Conservation (phyloP, 2,888 invertebrate species). For the Drosophila pullipes region DNA sequence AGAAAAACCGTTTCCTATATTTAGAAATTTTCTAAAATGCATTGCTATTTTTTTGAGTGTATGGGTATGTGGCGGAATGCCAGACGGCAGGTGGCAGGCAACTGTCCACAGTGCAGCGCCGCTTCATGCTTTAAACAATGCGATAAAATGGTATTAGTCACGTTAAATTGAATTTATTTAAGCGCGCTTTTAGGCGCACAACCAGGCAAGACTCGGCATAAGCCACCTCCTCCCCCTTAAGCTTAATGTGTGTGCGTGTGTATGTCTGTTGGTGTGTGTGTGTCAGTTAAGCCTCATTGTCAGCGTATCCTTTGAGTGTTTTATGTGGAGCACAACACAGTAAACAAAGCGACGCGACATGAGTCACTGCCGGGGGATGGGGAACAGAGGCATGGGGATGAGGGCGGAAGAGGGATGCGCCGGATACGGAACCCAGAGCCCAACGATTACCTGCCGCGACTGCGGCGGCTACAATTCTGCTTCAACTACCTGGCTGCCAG, state of each 20-base stretch:
- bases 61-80: slow-evolving; percentile 9
- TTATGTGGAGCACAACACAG: slow-evolving; percentile 63
- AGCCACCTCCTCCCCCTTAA: slow-evolving; percentile 27
- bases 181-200: slow-evolving; percentile 80
- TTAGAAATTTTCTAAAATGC: neutral
- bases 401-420: neutral
- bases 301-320: slow-evolving; percentile 81
- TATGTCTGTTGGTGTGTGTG: slow-evolving; percentile 19
- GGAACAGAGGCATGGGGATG: neutral
- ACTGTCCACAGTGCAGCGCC: slow-evolving; percentile 54
- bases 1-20: neutral
- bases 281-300: slow-evolving; percentile 76
- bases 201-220: slow-evolving; percentile 51
- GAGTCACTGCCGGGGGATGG: slow-evolving; percentile 16
- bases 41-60: neutral
- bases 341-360: slow-evolving; percentile 32
- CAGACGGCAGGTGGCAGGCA: slow-evolving; percentile 11
- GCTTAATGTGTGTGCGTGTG: slow-evolving; percentile 23
- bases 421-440: slow-evolving; percentile 31
- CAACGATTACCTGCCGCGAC: slow-evolving; percentile 55
- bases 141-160: slow-evolving; percentile 81
- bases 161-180: slow-evolving; percentile 82
- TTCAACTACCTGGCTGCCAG: slow-evolving; percentile 39
- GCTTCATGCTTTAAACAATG: slow-evolving; percentile 79
- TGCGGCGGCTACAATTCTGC: slow-evolving; percentile 60